Evolutionary conservation across 2,888 invertebrate species (phyloP).

Genomic region (Calameuta idolon): DNA sequence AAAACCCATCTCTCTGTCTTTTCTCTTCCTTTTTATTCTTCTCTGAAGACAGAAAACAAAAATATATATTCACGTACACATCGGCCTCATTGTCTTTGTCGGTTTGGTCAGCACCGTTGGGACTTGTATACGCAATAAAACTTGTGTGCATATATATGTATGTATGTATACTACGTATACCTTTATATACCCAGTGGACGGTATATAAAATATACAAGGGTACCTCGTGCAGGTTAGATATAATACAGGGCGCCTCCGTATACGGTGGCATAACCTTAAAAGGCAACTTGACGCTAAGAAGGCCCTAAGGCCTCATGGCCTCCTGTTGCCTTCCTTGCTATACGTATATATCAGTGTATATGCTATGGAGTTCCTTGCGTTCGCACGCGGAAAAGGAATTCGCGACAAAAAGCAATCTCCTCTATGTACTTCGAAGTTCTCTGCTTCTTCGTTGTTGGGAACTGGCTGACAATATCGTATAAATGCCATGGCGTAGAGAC

Average conservation of each 20-base stretch:
- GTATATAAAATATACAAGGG: constrained; percentile 20
- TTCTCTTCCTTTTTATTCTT: constrained; percentile 1
- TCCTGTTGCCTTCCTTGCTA: not conserved
- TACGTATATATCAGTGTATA: no score
- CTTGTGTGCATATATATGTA: not conserved
- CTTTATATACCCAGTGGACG: constrained; percentile 14
- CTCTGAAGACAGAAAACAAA: constrained; percentile 4
- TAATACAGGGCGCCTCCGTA: constrained; percentile 36
- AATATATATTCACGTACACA: not conserved
- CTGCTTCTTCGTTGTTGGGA: no score
- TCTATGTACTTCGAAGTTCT: no score
- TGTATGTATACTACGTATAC: not conserved
- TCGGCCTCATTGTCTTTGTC: constrained; percentile 12
- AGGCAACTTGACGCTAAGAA: constrained; percentile 46
- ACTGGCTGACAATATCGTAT: no score
- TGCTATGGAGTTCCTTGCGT: constrained; percentile 14
- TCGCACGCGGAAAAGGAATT: constrained; percentile 26
- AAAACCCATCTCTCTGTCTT: constrained; percentile 11
- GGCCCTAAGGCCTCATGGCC: constrained; percentile 29
- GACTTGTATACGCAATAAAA: constrained; percentile 3
- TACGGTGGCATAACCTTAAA: constrained; percentile 52
- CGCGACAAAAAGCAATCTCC: constrained; percentile 18
- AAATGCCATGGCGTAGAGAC: no score
- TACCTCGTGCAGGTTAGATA: constrained; percentile 15
- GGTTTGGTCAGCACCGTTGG: not conserved